Base-by-base conservation (phyloP, 2,113 vertebrate genomes). In the Mionectes macconnelli region DNA sequence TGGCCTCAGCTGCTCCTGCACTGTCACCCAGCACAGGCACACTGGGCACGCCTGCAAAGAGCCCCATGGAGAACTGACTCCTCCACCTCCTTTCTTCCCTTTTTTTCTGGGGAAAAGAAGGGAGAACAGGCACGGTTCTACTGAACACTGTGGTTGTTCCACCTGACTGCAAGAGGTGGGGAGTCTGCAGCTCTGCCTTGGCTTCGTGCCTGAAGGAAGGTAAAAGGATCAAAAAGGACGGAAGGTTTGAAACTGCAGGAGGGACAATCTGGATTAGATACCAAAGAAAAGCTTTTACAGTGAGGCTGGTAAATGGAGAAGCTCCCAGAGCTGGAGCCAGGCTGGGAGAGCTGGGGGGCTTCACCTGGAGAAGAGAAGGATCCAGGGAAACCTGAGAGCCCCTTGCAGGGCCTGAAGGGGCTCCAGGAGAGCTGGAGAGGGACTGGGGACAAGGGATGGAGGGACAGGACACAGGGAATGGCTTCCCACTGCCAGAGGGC, bases 1-100 rank as follows among this genome's bases (percentile, higher is more conserved):
- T 23, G 57, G 68, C 44, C 27, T 45, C 24, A 9, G 45, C 47
- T 25, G 40, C 28, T 37, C 50, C 57, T 2, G 8, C 9, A 2
- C 33, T 4, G 2, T 24, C 67, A 16, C 59, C 82, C 50, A 6
- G 69, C 40, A 57, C 42, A 55, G 52, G 30, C 52, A 35, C 27
- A 14, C 27, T 2, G 5, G 39, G 33, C 7, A 2, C 8, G n/a
- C n/a, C n/a, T n/a, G 30, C 25, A 27, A 31, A 1, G 1, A 5
- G 13, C 27, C 3, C 3, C 31, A 8, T 2, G 14, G 19, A 47
- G 77, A 57, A 31, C 17, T 1, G 3, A 8, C 19, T 33, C 30
- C 19, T 14, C 1, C 5, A 8, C 12, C 12, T n/a, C 10, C 42
- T 27, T 4, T n/a, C 10, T 49, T 27, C 6, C 14, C 5, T 53